These are phyloP conservation scores for Lutraria lutraria DNA, from an alignment of 2,888 invertebrate species.

Conservation along the genomic window DNA sequence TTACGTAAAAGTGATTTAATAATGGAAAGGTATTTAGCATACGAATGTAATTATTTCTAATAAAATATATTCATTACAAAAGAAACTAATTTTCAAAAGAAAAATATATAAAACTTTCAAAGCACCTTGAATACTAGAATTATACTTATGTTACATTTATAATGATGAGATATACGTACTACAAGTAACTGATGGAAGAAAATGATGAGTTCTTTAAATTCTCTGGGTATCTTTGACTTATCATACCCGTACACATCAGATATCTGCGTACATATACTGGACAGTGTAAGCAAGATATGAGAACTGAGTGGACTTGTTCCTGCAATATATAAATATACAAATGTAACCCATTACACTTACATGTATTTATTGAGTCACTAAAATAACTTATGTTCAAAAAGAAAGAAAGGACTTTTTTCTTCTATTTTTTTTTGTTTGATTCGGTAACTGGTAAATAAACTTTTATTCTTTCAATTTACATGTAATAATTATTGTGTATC, in stretches of 20 bases:
- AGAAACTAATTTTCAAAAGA: too few relatives aligned
- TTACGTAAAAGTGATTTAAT: too few relatives aligned
- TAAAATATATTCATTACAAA: too few relatives aligned
- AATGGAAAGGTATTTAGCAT: too few relatives aligned
- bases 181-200: slow-evolving; percentile 65
- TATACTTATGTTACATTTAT: too few relatives aligned
- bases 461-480: too few relatives aligned
- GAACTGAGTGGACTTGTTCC: slow-evolving; percentile 80
- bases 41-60: too few relatives aligned
- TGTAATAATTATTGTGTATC: too few relatives aligned
- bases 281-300: slow-evolving; percentile 70
- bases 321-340: slow-evolving; percentile 12
- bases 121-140: too few relatives aligned
- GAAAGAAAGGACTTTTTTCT: neutral
- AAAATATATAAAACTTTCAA: too few relatives aligned
- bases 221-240: slow-evolving; percentile 65
- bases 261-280: slow-evolving; percentile 78
- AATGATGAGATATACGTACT: neutral
- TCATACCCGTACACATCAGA: slow-evolving; percentile 63
- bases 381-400: neutral
- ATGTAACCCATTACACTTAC: neutral
- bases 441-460: too few relatives aligned
- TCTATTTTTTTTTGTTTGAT: too few relatives aligned
- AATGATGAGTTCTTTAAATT: slow-evolving; percentile 72
- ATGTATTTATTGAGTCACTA: neutral